phyloP scores from a whole-genome alignment of 2,888 invertebrate species.

The Ernsta delagoae region DNA sequence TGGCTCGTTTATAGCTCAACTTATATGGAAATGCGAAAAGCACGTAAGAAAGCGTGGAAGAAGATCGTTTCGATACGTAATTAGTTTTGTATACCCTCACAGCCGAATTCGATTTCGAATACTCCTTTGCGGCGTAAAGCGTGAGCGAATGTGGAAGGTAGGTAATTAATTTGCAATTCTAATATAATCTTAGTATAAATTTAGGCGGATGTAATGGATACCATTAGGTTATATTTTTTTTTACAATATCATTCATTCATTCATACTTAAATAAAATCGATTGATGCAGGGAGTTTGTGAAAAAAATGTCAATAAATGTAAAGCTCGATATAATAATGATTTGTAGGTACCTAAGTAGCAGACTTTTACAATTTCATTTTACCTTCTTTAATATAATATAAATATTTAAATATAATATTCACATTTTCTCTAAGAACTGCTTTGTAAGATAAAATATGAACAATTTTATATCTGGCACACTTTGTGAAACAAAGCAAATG shows the following conservation, averaged over 20 bases:
- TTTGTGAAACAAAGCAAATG: constrained; percentile 9
- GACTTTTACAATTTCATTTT: too few species aligned
- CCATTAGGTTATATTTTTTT: constrained; percentile 39
- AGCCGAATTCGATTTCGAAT: constrained; percentile 66
- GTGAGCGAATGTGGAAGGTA: constrained; percentile 57
- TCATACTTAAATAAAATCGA: too few species aligned
- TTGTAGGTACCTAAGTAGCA: too few species aligned
- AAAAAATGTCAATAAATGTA: too few species aligned
- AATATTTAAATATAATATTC: too few species aligned
- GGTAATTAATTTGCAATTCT: constrained; percentile 74
- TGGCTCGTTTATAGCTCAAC: constrained; percentile 85
- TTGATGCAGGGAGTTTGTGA: too few species aligned
- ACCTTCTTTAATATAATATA: not conserved
- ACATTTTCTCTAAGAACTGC: not conserved
- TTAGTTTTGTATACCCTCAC: constrained; percentile 76
- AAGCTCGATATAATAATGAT: too few species aligned
- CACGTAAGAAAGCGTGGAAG: constrained; percentile 83
- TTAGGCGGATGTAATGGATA: constrained; percentile 54
- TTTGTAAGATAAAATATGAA: not conserved
- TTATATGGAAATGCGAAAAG: constrained; percentile 85
- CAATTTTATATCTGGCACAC: not conserved
- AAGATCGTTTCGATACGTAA: constrained; percentile 82
- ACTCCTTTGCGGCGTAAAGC: constrained; percentile 59
- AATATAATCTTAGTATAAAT: constrained; percentile 50
- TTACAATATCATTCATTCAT: too few species aligned